These are phyloP conservation scores for Philereme vetulata DNA, from an alignment of 2,888 invertebrate genomes.

Conservation along the genomic window DNA sequence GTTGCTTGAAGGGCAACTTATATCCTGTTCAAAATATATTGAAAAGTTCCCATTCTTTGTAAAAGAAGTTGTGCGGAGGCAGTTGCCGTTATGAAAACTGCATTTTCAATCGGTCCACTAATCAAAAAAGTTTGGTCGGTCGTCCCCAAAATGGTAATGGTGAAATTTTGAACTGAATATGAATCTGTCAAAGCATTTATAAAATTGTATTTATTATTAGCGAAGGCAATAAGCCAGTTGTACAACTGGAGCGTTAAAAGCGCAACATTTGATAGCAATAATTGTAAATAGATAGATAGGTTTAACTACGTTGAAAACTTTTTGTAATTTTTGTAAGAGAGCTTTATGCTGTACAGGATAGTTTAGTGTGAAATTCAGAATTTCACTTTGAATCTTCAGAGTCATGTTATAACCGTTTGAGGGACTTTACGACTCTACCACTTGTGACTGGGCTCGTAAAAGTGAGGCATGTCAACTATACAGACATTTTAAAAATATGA, in stretches of 20 bases:
- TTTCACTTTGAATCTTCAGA: constrained; percentile 72
- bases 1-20: constrained; percentile 55
- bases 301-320: constrained; percentile 78
- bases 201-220: constrained; percentile 60
- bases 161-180: constrained; percentile 50
- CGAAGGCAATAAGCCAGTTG: constrained; percentile 73
- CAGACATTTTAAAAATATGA: constrained; percentile 19
- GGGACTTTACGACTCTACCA: constrained; percentile 56
- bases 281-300: constrained; percentile 82
- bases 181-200: constrained; percentile 45
- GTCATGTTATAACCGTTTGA: constrained; percentile 56
- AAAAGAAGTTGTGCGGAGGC: not conserved
- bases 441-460: constrained; percentile 59
- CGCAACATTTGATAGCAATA: constrained; percentile 81
- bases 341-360: constrained; percentile 80
- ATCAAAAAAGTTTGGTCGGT: not conserved
- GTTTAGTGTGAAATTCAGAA: constrained; percentile 76
- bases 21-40: constrained; percentile 54
- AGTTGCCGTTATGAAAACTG: not conserved
- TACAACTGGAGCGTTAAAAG: constrained; percentile 74
- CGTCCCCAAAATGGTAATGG: not conserved
- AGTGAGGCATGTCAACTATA: constrained; percentile 43
- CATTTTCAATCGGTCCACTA: not conserved
- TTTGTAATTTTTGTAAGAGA: constrained; percentile 81
- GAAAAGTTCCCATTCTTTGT: constrained; percentile 1